phyloP scores from a whole-genome alignment of 1,140 invertebrate genomes.

The Tetragnatha versicolor region DNA sequence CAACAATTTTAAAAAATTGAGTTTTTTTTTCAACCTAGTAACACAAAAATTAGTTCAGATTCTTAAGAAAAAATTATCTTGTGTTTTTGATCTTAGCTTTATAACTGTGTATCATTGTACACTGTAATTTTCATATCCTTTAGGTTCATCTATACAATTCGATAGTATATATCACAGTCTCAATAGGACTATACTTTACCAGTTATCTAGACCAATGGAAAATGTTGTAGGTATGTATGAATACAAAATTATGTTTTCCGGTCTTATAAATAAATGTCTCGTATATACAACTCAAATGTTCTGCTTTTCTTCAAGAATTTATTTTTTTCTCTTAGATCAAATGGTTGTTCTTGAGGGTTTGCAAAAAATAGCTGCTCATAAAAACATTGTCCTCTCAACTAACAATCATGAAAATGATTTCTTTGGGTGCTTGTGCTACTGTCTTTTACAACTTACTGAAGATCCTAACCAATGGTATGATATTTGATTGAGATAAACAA shows the following conservation, averaged over 20 bases:
- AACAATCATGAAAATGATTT: conserved; percentile 95
- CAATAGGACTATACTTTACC: conserved; percentile 91
- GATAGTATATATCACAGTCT: conserved; percentile 67
- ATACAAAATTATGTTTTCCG: neutral
- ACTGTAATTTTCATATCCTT: no score
- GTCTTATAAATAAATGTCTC: no score
- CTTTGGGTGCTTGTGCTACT: conserved; percentile 93
- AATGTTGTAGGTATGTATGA: conserved; percentile 64
- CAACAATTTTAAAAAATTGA: no score
- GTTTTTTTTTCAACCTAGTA: no score
- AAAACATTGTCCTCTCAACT: conserved; percentile 87
- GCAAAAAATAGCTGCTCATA: conserved; percentile 86
- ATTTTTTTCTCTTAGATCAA: conserved; percentile 70
- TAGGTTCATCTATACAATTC: conserved; percentile 66
- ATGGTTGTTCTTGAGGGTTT: conserved; percentile 91
- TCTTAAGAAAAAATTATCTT: no score
- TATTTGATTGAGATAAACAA: no score
- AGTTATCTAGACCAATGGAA: conserved; percentile 89
- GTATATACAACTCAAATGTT: no score
- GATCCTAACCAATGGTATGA: conserved; percentile 39
- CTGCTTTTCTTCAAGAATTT: neutral
- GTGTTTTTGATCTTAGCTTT: no score
- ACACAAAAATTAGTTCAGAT: no score
- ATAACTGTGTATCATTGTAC: no score
- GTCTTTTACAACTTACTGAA: conserved; percentile 88